A percentile compares a stretch with the other conserved stretches of the same genome.
These are phyloP conservation scores for Empidonax traillii DNA, from an alignment of 2,113 vertebrate genomes.

Conservation along the genomic window DNA sequence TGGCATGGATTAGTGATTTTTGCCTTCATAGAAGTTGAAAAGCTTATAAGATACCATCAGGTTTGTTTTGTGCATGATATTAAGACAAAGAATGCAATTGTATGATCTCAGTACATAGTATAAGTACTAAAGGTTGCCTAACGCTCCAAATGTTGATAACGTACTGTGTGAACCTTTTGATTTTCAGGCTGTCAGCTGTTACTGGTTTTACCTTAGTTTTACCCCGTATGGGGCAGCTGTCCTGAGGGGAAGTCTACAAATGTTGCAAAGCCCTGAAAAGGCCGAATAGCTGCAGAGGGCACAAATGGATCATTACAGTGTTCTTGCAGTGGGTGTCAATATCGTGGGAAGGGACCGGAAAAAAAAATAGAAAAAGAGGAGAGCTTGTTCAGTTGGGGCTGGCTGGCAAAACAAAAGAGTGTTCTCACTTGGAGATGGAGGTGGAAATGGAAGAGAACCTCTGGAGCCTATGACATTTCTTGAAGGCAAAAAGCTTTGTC, in stretches of 20 bases:
- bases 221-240: not conserved
- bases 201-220: not conserved
- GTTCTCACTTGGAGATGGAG: not conserved
- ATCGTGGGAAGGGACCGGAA: not conserved
- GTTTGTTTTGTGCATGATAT: not conserved
- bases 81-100: not conserved
- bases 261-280: not conserved
- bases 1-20: not conserved
- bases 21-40: not conserved
- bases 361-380: not conserved
- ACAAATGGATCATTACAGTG: accelerated
- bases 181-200: not conserved
- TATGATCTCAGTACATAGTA: not conserved
- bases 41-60: not conserved
- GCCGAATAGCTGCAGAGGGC: not conserved
- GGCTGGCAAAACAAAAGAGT: not conserved
- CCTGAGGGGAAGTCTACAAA: not conserved
- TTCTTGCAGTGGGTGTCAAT: not conserved
- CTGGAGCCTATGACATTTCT: not conserved
- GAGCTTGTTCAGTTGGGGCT: not conserved
- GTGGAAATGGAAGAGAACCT: not conserved
- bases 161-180: not conserved
- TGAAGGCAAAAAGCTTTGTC: not conserved
- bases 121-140: not conserved
- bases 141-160: not conserved